Base-by-base conservation (phyloP, 2,113 vertebrate genomes). In the Morphnarchus princeps region DNA sequence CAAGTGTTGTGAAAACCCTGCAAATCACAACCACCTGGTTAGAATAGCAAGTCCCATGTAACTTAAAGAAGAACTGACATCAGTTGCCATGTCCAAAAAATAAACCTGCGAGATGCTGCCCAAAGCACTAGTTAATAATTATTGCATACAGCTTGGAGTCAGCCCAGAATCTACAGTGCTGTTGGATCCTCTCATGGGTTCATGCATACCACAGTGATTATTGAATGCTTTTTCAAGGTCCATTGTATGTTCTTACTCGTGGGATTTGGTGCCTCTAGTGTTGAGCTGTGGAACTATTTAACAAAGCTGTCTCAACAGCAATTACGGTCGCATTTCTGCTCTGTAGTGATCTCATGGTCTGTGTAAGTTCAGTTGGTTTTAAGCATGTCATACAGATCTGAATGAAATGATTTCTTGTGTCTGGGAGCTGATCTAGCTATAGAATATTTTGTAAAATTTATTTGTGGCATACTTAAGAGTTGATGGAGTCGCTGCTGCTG, bases 81-180 rank as follows among this genome's bases (percentile, higher is more conserved):
- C 62, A 54, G 40, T 80, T 85, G 62, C 58, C 57, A 2, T 52
- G 45, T 93, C 89, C 93, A 73, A 50, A 95, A 86, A 82, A 16
- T 38, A 36, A 95, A 94, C 87, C n/a, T 96, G 34, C 1, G 11
- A 71, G 80, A 84, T 11, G 12, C 69, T 91, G 81, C 89, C 93
- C 89, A 93, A 93, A 97, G 81, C 87, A 80, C 87, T 70, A 62
- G 87, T 94, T 97, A 94, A 95, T 95, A 95, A 91, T 97, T 94
- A 94, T 6, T 94, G 70, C 62, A 54, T 76, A 45, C 49, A 87
- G 81, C 81, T 95, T 95, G 96, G 94, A 97, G 71, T 45, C 17
- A 9, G 57, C 61, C 89, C 89, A 89, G 66, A 45, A 70, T 87
- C 81, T 93, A 3, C 73, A 87, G 71, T 42, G 70, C 62, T 89